These are phyloP conservation scores for Polyommatus iphigenia DNA, from an alignment of 2,888 invertebrate genomes.

Conservation along the genomic window DNA sequence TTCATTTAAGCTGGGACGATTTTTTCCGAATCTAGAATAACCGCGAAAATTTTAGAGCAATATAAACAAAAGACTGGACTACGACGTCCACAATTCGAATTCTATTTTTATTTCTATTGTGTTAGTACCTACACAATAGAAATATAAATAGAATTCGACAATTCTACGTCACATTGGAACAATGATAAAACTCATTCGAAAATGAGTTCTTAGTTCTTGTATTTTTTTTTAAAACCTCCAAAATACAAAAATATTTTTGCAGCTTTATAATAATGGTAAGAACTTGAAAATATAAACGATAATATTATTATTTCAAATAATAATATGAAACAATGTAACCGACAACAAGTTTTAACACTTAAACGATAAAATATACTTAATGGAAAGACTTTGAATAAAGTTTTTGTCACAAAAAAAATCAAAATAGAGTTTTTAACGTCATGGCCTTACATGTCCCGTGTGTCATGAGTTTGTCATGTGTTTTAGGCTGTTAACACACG, in stretches of 20 bases:
- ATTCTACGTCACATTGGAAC: too few species aligned
- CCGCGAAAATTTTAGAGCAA: not conserved
- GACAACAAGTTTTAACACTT: not conserved
- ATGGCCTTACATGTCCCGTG: not conserved
- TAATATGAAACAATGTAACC: not conserved
- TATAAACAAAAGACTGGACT: not conserved
- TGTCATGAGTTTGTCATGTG: constrained; percentile 3
- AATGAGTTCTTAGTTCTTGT: not conserved
- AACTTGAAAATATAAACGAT: not conserved
- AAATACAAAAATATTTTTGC: too few species aligned
- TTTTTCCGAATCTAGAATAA: not conserved
- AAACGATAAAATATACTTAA: not conserved
- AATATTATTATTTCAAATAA: not conserved
- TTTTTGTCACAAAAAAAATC: not conserved
- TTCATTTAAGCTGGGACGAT: not conserved
- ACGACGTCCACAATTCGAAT: too few species aligned
- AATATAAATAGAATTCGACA: too few species aligned
- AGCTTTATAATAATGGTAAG: not conserved
- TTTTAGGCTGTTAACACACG: not conserved
- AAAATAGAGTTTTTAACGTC: not conserved
- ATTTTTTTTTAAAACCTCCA: not conserved
- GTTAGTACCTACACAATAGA: too few species aligned
- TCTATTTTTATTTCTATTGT: too few species aligned
- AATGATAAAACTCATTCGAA: not conserved
- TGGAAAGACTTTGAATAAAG: not conserved